Base-by-base conservation (phyloP, 2,888 invertebrate genomes). In the Eulithis testata region DNA sequence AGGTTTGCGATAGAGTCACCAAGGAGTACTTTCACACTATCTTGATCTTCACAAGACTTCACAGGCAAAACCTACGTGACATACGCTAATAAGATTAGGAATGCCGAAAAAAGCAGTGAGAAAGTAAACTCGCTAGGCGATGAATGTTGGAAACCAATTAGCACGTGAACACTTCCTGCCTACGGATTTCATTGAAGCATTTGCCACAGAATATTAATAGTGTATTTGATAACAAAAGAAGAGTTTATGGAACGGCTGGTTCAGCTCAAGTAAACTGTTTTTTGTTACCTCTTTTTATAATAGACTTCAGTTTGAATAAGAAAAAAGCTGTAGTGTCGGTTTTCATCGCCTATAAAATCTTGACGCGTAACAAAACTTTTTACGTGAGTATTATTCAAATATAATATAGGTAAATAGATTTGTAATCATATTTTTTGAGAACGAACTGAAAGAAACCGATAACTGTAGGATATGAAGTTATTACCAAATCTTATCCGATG, bases 111-210 rank as follows among this genome's bases (percentile, higher is more conserved):
- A 73, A 73, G 60, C 63, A 72, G 72, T 77, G 79, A 81, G 81
- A 83, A 82, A 79, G 77, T 76, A 78, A 83, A 81, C 79, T 69
- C 56, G 66, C 68, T 72, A 63, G 66, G 67, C 70, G 70, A 67
- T 73, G 68, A 76, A 75, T 77, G 78, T 88, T 85, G 85, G 78
- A 74, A 66, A 72, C 74, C 81, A 80, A 84, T 89, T 87, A 89
- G 77, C 85, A 83, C 81, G 81, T 81, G 81, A 76, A 76, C 75
- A 76, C 82, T 87, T 86, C 88, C 84, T 83, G 84, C 76, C 77
- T 70, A 78, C 76, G 72, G 81, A 82, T 79, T 77, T 82, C 84
- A 87, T 86, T 85, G 79, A 82, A 68, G 74, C 71, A 69, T 75
- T 78, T 65, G 76, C 49, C 49, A 49, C 21, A 49, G 49, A 49